These are phyloP conservation scores for Herminia tarsipennalis DNA, from an alignment of 2,888 invertebrate species.

Conservation along the genomic window DNA sequence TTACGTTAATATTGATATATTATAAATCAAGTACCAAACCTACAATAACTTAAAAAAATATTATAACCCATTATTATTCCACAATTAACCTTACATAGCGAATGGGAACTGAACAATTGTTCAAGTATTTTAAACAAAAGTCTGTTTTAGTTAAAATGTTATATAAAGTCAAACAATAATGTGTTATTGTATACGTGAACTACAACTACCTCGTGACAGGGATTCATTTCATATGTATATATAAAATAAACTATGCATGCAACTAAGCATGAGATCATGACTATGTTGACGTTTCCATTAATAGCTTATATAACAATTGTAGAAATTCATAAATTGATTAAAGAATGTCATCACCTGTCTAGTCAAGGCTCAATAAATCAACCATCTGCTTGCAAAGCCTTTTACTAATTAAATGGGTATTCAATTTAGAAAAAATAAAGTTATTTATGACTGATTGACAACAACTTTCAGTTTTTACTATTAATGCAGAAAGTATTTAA, in stretches of 20 bases:
- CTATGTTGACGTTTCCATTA: slow-evolving; percentile 39
- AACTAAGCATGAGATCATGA: slow-evolving; percentile 28
- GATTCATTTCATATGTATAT: slow-evolving; percentile 22
- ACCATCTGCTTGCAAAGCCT: slow-evolving; percentile 1
- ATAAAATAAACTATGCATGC: slow-evolving; percentile 43
- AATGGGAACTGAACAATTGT: slow-evolving; percentile 15
- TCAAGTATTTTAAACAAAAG: slow-evolving; percentile 20
- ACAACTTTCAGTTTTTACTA: no score
- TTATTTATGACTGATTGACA: no score
- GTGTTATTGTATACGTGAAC: slow-evolving; percentile 56
- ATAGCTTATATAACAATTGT: slow-evolving; percentile 29
- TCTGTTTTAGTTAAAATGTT: slow-evolving; percentile 45
- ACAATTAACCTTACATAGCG: neutral
- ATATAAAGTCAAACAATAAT: slow-evolving; percentile 57
- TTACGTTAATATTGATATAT: no score
- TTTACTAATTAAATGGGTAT: no score
- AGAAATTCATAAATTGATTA: slow-evolving; percentile 8
- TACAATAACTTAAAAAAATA: no score
- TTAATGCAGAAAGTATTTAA: no score
- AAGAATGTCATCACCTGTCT: slow-evolving; percentile 4
- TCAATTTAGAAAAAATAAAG: no score
- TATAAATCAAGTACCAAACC: no score
- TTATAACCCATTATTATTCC: no score
- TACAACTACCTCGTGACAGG: slow-evolving; percentile 17
- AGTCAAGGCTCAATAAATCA: neutral